phyloP scores from a whole-genome alignment of 1,140 invertebrate genomes.

The Agrypnia vestita region DNA sequence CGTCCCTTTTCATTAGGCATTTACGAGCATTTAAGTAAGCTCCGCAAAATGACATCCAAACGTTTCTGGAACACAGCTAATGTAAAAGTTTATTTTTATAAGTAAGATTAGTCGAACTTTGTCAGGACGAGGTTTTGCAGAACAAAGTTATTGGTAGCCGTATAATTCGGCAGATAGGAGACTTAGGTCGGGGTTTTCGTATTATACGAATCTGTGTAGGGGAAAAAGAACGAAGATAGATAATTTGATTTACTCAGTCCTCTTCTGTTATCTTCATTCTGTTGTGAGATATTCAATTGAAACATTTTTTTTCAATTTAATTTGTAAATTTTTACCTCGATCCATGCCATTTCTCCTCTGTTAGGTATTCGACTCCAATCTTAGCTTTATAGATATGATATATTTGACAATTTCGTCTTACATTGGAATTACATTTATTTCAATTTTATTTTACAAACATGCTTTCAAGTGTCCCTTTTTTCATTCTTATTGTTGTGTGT shows the following conservation, averaged over 20 bases:
- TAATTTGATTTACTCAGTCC: slow-evolving; percentile 48
- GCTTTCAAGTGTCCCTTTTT: slow-evolving; percentile 37
- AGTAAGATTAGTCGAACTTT: slow-evolving; percentile 72
- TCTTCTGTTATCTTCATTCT: slow-evolving; percentile 22
- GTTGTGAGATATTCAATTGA: slow-evolving; percentile 46
- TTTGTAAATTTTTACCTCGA: slow-evolving; percentile 52
- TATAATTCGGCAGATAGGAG: slow-evolving; percentile 49
- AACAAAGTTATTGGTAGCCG: slow-evolving; percentile 56
- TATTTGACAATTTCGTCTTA: background rate
- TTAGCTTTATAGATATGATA: slow-evolving; percentile 13
- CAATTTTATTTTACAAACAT: slow-evolving; percentile 29
- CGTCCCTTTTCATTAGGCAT: slow-evolving; percentile 54
- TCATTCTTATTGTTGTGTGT: slow-evolving; percentile 34
- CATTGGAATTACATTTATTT: slow-evolving; percentile 15
- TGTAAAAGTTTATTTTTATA: slow-evolving; percentile 76
- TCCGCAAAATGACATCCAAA: slow-evolving; percentile 55
- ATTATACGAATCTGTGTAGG: slow-evolving; percentile 33
- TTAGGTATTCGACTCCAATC: slow-evolving; percentile 30
- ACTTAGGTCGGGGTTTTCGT: slow-evolving; percentile 20
- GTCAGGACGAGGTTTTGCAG: slow-evolving; percentile 42
- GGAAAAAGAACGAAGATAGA: slow-evolving; percentile 42
- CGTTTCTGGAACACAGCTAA: slow-evolving; percentile 69
- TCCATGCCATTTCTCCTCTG: slow-evolving; percentile 40
- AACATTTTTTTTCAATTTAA: slow-evolving; percentile 57
- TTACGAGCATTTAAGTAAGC: slow-evolving; percentile 57